Conservation (phyloP, 1,140 invertebrate species). For the Macrocentrus cingulum region DNA sequence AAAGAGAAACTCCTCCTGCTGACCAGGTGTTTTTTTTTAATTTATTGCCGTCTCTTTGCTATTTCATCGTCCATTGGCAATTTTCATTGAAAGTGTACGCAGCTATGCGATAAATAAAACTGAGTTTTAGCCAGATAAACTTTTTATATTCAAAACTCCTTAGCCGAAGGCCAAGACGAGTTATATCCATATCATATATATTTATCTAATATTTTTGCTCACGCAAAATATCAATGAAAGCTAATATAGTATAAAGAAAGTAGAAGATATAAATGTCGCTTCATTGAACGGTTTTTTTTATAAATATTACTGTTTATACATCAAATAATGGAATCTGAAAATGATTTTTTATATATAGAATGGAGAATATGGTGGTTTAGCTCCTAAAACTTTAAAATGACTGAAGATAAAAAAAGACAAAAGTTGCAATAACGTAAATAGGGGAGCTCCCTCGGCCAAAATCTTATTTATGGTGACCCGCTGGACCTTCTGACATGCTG, state of each 20-base stretch:
- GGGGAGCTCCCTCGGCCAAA: constrained; percentile 39
- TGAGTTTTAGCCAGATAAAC: too few species aligned
- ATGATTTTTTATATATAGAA: too few species aligned
- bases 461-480: constrained; percentile 46
- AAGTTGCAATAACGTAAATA: constrained; percentile 40
- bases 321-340: neutral
- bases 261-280: too few species aligned
- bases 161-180: too few species aligned
- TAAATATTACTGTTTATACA: too few species aligned
- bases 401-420: constrained; percentile 45
- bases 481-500: constrained; percentile 25
- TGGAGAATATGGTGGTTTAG: constrained; percentile 38
- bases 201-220: too few species aligned
- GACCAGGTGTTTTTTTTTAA: neutral
- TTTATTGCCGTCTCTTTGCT: neutral
- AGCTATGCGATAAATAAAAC: neutral
- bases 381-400: constrained; percentile 50
- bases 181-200: too few species aligned
- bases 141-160: too few species aligned
- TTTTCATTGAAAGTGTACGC: constrained; percentile 11
- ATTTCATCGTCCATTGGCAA: neutral
- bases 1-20: constrained; percentile 1
- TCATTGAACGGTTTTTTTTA: too few species aligned
- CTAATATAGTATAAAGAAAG: too few species aligned
- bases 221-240: too few species aligned